These are phyloP conservation scores for Eudorcas thomsonii DNA, from an alignment of 2,113 vertebrate species.

Conservation along the genomic window DNA sequence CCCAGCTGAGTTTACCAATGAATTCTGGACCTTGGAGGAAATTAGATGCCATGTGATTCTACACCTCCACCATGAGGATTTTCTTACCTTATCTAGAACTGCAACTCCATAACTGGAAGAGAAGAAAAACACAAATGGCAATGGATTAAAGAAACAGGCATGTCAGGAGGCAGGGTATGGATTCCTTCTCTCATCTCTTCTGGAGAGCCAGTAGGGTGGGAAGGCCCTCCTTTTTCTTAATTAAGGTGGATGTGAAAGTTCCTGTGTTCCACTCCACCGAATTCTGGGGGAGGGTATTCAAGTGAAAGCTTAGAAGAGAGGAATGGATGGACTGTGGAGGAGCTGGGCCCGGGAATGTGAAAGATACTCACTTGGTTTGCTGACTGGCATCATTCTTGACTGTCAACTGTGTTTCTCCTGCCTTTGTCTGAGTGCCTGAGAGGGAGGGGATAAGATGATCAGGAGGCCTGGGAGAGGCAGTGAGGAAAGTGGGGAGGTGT, in stretches of 20 bases:
- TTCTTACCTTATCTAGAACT: conserved; percentile 82
- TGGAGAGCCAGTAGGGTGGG: neutral
- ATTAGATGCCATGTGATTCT: neutral
- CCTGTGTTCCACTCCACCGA: neutral
- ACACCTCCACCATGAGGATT: neutral
- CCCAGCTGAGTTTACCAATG: neutral
- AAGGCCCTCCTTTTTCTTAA: neutral
- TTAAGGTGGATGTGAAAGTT: neutral
- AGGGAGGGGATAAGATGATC: neutral
- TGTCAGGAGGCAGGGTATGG: neutral
- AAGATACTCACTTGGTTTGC: conserved; percentile 83
- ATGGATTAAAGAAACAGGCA: neutral
- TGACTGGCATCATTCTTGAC: conserved; percentile 80
- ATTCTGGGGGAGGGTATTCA: neutral
- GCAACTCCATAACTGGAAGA: conserved; percentile 79
- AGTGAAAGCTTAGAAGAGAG: neutral
- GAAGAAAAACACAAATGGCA: neutral
- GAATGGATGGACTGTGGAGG: neutral
- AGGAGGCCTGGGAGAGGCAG: neutral
- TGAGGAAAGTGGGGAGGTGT: neutral
- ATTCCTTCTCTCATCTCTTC: neutral
- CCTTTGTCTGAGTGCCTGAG: conserved; percentile 81
- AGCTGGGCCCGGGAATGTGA: neutral
- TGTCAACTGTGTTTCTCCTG: neutral
- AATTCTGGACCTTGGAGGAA: neutral